Percentiles rank a stretch among this genome's conserved stretches.
Conservation (phyloP, 2,888 invertebrate species). For the Copidosoma aretas region DNA sequence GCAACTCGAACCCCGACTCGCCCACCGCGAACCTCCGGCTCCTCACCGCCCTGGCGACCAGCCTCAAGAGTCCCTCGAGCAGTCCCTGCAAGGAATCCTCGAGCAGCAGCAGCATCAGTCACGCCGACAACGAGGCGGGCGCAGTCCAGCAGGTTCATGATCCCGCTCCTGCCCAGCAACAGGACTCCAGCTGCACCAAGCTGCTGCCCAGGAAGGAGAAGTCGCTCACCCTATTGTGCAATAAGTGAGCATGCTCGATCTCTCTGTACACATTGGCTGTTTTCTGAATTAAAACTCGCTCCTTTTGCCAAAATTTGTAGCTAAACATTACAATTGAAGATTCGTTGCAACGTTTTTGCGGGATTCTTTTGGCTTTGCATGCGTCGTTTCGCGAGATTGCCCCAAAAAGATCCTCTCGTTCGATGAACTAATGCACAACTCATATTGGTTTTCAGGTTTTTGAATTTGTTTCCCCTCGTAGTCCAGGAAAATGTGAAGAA, state of each 20-base stretch:
- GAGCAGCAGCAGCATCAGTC: neutral
- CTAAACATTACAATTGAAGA: too few species aligned
- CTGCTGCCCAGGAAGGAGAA: slow-evolving; percentile 65
- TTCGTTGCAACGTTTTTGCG: too few species aligned
- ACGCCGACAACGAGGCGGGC: neutral
- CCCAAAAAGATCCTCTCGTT: too few species aligned
- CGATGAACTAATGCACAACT: neutral
- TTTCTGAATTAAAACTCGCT: neutral
- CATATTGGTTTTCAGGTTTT: slow-evolving; percentile 62
- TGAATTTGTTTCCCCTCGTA: slow-evolving; percentile 66
- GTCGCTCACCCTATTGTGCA: slow-evolving; percentile 69
- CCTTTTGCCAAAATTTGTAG: too few species aligned
- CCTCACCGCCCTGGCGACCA: slow-evolving; percentile 70
- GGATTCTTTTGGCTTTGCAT: too few species aligned
- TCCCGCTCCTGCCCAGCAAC: neutral
- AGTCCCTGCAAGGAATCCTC: slow-evolving; percentile 20
- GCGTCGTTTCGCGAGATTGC: too few species aligned
- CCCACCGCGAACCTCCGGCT: slow-evolving; percentile 74
- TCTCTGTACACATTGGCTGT: neutral
- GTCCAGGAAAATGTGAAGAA: slow-evolving; percentile 61
- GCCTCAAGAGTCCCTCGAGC: slow-evolving; percentile 63
- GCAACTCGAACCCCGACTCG: slow-evolving; percentile 67
- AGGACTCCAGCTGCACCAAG: slow-evolving; percentile 39
- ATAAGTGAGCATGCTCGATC: slow-evolving; percentile 63
- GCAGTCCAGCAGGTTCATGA: neutral